These are phyloP conservation scores for Pyrrhosoma nymphula DNA, from an alignment of 2,888 invertebrate species.

Conservation along the genomic window DNA sequence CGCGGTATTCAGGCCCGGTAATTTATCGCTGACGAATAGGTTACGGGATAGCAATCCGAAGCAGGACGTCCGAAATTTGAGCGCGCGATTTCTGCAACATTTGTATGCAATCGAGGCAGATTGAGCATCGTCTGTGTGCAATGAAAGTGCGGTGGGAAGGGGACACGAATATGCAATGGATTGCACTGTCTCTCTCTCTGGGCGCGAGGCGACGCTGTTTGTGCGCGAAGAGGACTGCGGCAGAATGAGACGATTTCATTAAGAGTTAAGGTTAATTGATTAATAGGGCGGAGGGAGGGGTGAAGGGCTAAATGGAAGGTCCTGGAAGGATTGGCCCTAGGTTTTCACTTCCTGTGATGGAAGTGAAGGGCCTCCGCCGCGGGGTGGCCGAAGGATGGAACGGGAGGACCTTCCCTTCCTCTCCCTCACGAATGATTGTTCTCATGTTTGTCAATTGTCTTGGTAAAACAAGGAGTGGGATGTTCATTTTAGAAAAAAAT, in stretches of 20 bases:
- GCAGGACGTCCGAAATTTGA: background rate
- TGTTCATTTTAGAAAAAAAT: background rate
- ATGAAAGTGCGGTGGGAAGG: background rate
- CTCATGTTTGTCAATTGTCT: background rate
- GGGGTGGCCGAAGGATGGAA: background rate
- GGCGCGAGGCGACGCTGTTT: background rate
- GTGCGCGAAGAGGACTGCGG: background rate
- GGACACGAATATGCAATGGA: background rate
- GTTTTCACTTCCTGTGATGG: background rate
- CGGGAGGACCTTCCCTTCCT: background rate
- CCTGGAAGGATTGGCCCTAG: background rate
- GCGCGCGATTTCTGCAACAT: conserved; percentile 28
- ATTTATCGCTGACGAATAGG: conserved; percentile 9
- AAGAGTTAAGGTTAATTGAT: conserved; percentile 15
- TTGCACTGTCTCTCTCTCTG: background rate
- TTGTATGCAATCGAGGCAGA: conserved; percentile 10
- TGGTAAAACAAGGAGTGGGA: background rate
- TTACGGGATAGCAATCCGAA: background rate
- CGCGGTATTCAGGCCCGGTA: conserved; percentile 12
- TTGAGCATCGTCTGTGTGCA: background rate
- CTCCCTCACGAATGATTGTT: background rate
- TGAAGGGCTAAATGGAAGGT: background rate
- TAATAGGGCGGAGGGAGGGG: background rate
- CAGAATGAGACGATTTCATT: conserved; percentile 20
- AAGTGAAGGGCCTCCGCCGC: background rate